Conservation (phyloP, 2,888 invertebrate genomes). For the Leptothorax acervorum region DNA sequence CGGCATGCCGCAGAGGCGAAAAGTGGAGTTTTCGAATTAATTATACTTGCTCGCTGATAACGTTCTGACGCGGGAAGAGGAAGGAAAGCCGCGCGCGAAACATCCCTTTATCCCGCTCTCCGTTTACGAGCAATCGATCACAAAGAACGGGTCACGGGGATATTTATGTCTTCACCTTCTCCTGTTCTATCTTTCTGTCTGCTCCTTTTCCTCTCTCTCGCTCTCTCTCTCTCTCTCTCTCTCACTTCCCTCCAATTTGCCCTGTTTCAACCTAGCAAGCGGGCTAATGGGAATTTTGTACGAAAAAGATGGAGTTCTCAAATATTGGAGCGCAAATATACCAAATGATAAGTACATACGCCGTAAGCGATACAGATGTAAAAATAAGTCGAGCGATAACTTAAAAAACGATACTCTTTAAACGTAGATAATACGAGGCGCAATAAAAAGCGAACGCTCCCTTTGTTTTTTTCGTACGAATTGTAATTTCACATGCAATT, state of each 20-base stretch:
- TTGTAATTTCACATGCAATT: background rate
- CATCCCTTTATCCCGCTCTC: constrained; percentile 24
- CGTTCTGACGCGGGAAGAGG: constrained; percentile 5
- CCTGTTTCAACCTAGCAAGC: background rate
- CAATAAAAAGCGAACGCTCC: background rate
- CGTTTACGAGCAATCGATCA: constrained; percentile 43
- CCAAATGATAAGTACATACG: constrained; percentile 1
- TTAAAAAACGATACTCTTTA: constrained; percentile 2
- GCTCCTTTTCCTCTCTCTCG: background rate
- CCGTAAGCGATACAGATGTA: background rate
- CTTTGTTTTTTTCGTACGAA: background rate
- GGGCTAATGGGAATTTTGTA: background rate
- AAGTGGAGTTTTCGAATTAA: constrained; percentile 53
- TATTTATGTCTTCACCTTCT: constrained; percentile 44
- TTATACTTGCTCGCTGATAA: constrained; percentile 44
- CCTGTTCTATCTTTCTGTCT: background rate
- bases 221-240: background rate
- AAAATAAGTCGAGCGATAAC: constrained; percentile 4
- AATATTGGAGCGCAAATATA: constrained; percentile 3
- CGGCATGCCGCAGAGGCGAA: constrained; percentile 45
- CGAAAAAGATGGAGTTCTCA: background rate
- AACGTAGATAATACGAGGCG: background rate
- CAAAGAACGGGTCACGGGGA: constrained; percentile 25
- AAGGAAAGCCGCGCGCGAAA: constrained; percentile 10
- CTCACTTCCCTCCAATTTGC: background rate